Percentiles rank a stretch among this genome's conserved stretches.
Conservation (phyloP, 2,113 vertebrate species). For the Jaculus jaculus region DNA sequence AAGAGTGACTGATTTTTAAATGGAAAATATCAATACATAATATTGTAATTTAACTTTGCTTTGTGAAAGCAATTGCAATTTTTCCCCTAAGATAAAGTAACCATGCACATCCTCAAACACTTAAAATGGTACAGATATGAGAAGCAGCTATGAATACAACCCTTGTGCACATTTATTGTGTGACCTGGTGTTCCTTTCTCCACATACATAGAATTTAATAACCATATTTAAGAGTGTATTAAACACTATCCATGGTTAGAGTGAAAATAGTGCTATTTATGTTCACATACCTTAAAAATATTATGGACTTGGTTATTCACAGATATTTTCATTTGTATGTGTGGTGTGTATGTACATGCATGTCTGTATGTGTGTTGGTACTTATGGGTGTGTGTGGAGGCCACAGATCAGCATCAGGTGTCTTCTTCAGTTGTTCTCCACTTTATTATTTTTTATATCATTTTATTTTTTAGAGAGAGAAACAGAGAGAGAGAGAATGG, state of each 20-base stretch:
- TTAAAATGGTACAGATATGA: not conserved
- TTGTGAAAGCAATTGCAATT: not conserved
- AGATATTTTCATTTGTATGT: not conserved
- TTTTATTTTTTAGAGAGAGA: too few relatives aligned
- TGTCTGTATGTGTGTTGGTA: too few relatives aligned
- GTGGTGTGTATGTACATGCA: too few relatives aligned
- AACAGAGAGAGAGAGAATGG: too few relatives aligned
- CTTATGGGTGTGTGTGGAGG: too few relatives aligned
- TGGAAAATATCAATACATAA: not conserved
- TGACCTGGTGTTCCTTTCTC: not conserved
- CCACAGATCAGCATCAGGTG: too few relatives aligned
- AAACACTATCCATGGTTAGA: not conserved
- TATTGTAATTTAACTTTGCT: not conserved
- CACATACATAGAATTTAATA: not conserved
- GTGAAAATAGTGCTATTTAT: not conserved
- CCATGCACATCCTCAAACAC: not conserved
- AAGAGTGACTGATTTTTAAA: not conserved
- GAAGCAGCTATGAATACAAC: not conserved
- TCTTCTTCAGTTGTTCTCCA: too few relatives aligned
- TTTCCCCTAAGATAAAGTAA: not conserved
- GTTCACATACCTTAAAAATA: not conserved
- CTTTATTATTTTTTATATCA: too few relatives aligned
- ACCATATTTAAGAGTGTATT: not conserved
- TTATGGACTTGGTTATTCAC: not conserved
- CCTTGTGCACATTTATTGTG: not conserved